Percentiles rank a stretch among this genome's conserved stretches.
Conservation (phyloP, 2,888 invertebrate species). For the Sminthurinus aureus region DNA sequence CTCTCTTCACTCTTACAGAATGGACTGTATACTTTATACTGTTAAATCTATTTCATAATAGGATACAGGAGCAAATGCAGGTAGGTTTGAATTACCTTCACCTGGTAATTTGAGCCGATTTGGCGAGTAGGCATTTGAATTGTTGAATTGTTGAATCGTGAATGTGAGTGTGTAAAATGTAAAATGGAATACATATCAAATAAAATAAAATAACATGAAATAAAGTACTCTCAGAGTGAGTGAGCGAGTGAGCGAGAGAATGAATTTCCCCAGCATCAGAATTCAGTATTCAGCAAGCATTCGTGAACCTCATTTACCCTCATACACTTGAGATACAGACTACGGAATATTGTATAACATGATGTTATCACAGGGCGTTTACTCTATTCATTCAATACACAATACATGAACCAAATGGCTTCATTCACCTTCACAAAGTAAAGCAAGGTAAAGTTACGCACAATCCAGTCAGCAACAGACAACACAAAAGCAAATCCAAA, state of each 20-base stretch:
- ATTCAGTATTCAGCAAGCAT: not conserved
- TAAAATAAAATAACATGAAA: not conserved
- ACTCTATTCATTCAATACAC: slow-evolving; percentile 20
- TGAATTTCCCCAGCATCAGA: not conserved
- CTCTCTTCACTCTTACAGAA: slow-evolving; percentile 2
- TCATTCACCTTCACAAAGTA: slow-evolving; percentile 33
- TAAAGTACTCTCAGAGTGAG: slow-evolving; percentile 6
- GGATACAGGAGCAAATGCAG: slow-evolving; percentile 14
- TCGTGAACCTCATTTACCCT: not conserved
- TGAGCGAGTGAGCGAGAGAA: not conserved
- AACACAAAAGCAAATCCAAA: not conserved
- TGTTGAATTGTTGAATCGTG: not conserved
- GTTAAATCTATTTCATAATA: not conserved
- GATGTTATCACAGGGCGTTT: slow-evolving; percentile 49
- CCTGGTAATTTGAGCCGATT: slow-evolving; percentile 45
- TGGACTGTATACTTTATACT: not conserved
- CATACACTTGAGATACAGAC: not conserved
- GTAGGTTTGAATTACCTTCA: slow-evolving; percentile 48
- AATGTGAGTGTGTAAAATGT: not conserved
- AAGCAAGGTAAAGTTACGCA: slow-evolving; percentile 24
- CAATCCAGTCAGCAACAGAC: not conserved
- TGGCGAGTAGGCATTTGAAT: not conserved
- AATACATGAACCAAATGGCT: slow-evolving; percentile 38
- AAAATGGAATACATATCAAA: not conserved
- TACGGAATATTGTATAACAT: slow-evolving; percentile 28